A percentile compares a stretch with the other conserved stretches of the same genome.
Conservation (phyloP, 1,140 invertebrate genomes). For the Drosophila truncata region DNA sequence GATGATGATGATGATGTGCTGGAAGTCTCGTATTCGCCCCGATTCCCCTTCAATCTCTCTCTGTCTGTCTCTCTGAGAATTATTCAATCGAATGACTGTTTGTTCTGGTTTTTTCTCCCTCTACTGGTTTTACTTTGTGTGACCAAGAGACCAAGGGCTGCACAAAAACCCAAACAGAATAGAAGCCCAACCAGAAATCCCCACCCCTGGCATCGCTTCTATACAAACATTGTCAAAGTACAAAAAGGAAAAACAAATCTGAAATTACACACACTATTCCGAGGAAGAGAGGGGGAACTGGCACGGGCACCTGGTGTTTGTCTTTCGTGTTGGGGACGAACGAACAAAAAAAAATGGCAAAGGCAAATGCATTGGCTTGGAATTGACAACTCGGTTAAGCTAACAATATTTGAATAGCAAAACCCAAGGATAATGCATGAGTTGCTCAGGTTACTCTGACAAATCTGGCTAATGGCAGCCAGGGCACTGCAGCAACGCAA, state of each 20-base stretch:
- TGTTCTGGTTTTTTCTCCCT: conserved; percentile 57
- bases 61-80: conserved; percentile 39
- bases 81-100: conserved; percentile 77
- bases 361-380: conserved; percentile 71
- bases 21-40: conserved; percentile 26
- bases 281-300: background rate
- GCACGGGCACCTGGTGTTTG: conserved; percentile 54
- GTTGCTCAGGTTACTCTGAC: conserved; percentile 46
- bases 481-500: conserved; percentile 32
- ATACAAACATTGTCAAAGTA: conserved; percentile 69
- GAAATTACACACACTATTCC: conserved; percentile 65
- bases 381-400: conserved; percentile 78
- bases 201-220: conserved; percentile 36
- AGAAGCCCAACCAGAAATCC: conserved; percentile 40
- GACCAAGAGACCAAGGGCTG: conserved; percentile 40
- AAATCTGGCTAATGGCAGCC: conserved; percentile 50
- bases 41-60: background rate
- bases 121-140: conserved; percentile 59
- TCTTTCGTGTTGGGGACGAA: conserved; percentile 51
- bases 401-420: conserved; percentile 78
- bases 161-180: conserved; percentile 27
- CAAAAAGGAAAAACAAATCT: conserved; percentile 53
- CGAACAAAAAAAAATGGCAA: conserved; percentile 12
- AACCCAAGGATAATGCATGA: conserved; percentile 60
- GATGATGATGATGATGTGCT: conserved; percentile 56